Percentiles rank a stretch among this genome's conserved stretches.
Conservation (phyloP, 1,140 invertebrate genomes). For the Drosophila parvula region DNA sequence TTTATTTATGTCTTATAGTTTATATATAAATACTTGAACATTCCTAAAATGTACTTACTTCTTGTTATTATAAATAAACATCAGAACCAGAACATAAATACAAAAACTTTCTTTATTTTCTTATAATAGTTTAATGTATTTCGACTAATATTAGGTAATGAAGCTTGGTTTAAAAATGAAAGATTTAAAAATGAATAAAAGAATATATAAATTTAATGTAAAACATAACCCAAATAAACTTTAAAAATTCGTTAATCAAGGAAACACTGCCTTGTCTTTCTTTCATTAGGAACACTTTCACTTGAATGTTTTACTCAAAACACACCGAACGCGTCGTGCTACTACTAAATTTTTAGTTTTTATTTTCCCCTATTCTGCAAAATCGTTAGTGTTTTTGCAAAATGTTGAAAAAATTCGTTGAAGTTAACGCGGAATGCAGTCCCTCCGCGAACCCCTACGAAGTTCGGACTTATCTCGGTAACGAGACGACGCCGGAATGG, state of each 20-base stretch:
- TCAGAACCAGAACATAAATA: too few relatives aligned
- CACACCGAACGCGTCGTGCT: conserved; percentile 17
- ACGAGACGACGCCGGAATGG: conserved; percentile 60
- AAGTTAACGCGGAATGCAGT: conserved; percentile 69
- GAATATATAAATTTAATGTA: background rate
- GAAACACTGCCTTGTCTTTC: background rate
- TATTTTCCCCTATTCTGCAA: conserved; percentile 22
- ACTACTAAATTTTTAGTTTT: conserved; percentile 53
- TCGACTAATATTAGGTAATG: too few relatives aligned
- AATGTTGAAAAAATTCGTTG: conserved; percentile 82
- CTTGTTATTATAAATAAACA: too few relatives aligned
- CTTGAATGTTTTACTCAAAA: conserved; percentile 16
- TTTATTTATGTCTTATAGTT: too few relatives aligned
- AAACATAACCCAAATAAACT: too few relatives aligned
- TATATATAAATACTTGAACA: too few relatives aligned
- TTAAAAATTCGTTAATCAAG: background rate
- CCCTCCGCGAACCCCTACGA: conserved; percentile 77
- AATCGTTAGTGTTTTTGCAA: conserved; percentile 52
- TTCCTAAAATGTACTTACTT: too few relatives aligned
- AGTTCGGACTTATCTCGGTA: conserved; percentile 76
- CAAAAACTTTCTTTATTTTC: too few relatives aligned
- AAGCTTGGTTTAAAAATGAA: too few relatives aligned
- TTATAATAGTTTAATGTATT: too few relatives aligned
- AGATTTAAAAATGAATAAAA: too few relatives aligned
- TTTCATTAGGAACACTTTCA: background rate